These are phyloP conservation scores for Drosophila nigricruria DNA, from an alignment of 2,888 invertebrate genomes.

Conservation along the genomic window DNA sequence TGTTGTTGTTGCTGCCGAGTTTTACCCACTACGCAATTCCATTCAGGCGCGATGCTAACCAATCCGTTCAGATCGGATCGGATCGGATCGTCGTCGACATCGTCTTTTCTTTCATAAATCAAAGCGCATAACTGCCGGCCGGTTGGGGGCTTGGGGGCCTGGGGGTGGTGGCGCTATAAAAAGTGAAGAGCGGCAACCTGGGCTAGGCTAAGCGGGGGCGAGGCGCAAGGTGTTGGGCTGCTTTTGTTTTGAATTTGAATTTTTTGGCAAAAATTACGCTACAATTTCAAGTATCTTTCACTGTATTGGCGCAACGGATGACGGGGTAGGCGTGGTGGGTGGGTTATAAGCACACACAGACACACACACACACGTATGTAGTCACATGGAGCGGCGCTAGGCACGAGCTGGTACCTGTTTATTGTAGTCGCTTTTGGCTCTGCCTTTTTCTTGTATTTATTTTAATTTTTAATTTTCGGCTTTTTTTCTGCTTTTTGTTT, in stretches of 20 bases:
- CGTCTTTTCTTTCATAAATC: constrained; percentile 61
- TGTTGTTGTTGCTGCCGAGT: constrained; percentile 13
- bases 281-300: constrained; percentile 46
- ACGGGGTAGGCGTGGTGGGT: constrained; percentile 53
- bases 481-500: constrained; percentile 26
- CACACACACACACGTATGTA: constrained; percentile 10
- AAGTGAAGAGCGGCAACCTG: constrained; percentile 4
- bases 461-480: constrained; percentile 54
- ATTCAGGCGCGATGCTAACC: constrained; percentile 47
- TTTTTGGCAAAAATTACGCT: constrained; percentile 45
- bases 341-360: constrained; percentile 25
- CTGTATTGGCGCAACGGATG: constrained; percentile 13
- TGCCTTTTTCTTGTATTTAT: constrained; percentile 53
- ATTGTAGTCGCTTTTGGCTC: constrained; percentile 45
- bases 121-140: constrained; percentile 48
- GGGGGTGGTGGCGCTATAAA: constrained; percentile 4
- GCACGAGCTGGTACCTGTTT: constrained; percentile 78
- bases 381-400: constrained; percentile 69
- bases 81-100: constrained; percentile 36
- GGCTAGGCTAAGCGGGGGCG: too few species aligned
- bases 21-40: constrained; percentile 58
- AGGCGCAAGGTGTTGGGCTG: not conserved
- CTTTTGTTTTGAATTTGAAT: constrained; percentile 48
- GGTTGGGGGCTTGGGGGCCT: not conserved
- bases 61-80: constrained; percentile 13